Evolutionary conservation across 2,797 vertebrate species (phyloP).

Genomic region (Apogon talboti): DNA sequence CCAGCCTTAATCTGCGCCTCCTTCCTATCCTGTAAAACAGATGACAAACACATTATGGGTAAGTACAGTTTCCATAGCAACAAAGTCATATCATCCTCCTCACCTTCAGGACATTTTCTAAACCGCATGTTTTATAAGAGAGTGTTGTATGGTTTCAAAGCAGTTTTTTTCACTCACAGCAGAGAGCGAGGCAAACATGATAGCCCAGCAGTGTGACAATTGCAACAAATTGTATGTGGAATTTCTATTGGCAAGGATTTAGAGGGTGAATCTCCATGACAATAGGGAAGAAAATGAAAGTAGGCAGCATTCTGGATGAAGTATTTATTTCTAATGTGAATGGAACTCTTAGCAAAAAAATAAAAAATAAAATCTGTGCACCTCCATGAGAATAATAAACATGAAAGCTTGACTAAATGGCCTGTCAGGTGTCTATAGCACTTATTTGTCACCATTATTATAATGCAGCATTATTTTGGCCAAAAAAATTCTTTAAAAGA

Average conservation of each 20-base stretch:
- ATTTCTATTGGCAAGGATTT: conserved; percentile 51
- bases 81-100: conserved; percentile 46
- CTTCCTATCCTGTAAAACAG: conserved; percentile 85
- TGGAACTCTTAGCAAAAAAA: conserved; percentile 37
- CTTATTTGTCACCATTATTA: conserved; percentile 6
- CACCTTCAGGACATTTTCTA: conserved; percentile 48
- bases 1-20: conserved; percentile 87
- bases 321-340: conserved; percentile 38
- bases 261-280: conserved; percentile 65
- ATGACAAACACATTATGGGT: conserved; percentile 51
- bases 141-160: conserved; percentile 56
- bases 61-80: conserved; percentile 65
- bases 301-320: conserved; percentile 47
- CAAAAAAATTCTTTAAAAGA: conserved; percentile 2
- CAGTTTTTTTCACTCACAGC: conserved; percentile 10
- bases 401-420: conserved; percentile 8
- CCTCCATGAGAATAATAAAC: conserved; percentile 28
- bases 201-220: conserved; percentile 54
- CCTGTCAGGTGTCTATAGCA: conserved; percentile 15
- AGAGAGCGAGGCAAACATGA: conserved; percentile 28
- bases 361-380: conserved; percentile 14
- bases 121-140: conserved; percentile 47
- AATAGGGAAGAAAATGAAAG: conserved; percentile 58
- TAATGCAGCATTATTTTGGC: conserved; percentile 12
- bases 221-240: conserved; percentile 55